phyloP scores from a whole-genome alignment of 2,888 invertebrate species.

The Xylota segnis region DNA sequence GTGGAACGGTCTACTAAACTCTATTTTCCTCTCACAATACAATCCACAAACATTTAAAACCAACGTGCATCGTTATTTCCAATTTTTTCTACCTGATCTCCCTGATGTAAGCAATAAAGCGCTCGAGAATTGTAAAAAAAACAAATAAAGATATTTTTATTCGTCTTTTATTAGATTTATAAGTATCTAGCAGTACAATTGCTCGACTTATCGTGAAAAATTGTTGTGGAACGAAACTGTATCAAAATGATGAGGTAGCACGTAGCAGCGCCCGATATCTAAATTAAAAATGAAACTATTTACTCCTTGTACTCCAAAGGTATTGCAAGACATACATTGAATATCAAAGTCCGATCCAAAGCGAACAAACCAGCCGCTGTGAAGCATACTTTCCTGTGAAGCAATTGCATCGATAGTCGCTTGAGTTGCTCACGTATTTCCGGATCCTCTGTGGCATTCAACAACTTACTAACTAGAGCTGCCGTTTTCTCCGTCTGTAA shows the following conservation, averaged over 20 bases:
- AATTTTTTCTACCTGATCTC: too few species aligned
- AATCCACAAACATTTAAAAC: too few species aligned
- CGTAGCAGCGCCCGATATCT: slow-evolving; percentile 84
- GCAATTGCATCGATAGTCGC: slow-evolving; percentile 82
- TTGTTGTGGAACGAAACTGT: slow-evolving; percentile 81
- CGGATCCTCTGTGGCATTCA: slow-evolving; percentile 81
- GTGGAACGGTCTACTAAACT: too few species aligned
- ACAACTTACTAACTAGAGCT: slow-evolving; percentile 82
- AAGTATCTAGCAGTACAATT: slow-evolving; percentile 54
- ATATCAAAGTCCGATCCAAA: slow-evolving; percentile 83
- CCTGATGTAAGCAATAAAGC: too few species aligned
- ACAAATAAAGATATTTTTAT: too few species aligned
- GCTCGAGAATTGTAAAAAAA: too few species aligned
- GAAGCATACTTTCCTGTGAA: slow-evolving; percentile 82
- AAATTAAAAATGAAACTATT: slow-evolving; percentile 41
- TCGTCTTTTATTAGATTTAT: too few species aligned
- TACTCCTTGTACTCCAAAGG: background rate
- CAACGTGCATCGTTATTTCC: too few species aligned
- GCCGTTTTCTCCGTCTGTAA: slow-evolving; percentile 79
- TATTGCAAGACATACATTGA: slow-evolving; percentile 80
- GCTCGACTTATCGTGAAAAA: slow-evolving; percentile 40
- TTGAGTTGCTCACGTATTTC: slow-evolving; percentile 81
- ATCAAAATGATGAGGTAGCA: slow-evolving; percentile 84
- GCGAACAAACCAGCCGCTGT: slow-evolving; percentile 84
- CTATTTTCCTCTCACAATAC: too few species aligned